Evolutionary conservation across 2,888 invertebrate genomes (phyloP), one percentile per base, ranked within the genome.

Genomic region (Poecilus cupreus): DNA sequence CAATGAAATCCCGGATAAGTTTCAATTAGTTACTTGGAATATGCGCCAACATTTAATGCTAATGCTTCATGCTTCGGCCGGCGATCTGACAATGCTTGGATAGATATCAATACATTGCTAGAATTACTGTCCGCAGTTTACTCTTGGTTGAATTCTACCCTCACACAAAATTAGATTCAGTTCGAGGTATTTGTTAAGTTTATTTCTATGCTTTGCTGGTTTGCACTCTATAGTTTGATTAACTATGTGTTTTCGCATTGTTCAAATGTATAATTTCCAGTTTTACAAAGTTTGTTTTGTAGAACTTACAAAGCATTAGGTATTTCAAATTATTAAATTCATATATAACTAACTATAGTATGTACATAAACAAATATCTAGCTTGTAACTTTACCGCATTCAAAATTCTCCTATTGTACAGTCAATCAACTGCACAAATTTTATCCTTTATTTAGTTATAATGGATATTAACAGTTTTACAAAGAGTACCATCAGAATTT

Each of bases 1-100:
- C 64, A 37, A n/a, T 60, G 60, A 60, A 60, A 68, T 68, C 64
- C 37, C 37, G 64, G 64, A 68, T 68, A 68, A 68, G 64, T 68
- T 68, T 68, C 32, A 68, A 68, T 68, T 68, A 68, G 64, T 68
- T 51, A 51, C 51, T 13, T 18, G 18, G 43, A 43, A 43, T 43
- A 43, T 51, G 51, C 51, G 51, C 51, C 18, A 51, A 18, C 51
- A 51, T 51, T 68, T 68, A 32, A 68, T 68, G 32, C 37, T 68
- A 37, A 68, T 68, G 64, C 37, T 37, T 64, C 37, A 68, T 68
- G 64, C 64, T 68, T 68, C 37, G 32, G 39, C 18, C 64, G 6
- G 6, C 24, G 22, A 68, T 68, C 64, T 68, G 64, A 32, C 64
- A 68, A 68, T 68, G 64, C 64, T 37, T 11, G 64, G 64, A 39